These are phyloP conservation scores for Mus caroli DNA, from an alignment of 2,797 vertebrate species.

Conservation along the genomic window DNA sequence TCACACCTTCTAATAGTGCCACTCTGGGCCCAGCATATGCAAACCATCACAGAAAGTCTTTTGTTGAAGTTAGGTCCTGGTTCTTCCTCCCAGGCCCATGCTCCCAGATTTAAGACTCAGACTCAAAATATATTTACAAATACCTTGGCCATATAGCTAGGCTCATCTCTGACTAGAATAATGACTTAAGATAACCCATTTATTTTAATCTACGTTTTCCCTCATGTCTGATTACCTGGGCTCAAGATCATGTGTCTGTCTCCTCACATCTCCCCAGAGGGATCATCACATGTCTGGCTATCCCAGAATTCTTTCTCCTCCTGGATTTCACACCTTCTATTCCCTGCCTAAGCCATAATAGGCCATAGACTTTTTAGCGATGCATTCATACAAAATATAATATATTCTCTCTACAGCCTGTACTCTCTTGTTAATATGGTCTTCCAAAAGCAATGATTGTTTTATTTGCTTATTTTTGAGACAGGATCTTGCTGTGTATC, in stretches of 20 bases:
- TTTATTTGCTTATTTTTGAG: not conserved
- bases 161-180: not conserved
- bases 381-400: not conserved
- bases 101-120: too few species aligned
- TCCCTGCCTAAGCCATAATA: not conserved
- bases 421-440: constrained; percentile 3
- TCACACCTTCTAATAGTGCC: too few species aligned
- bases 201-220: not conserved
- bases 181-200: not conserved
- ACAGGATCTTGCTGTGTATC: not conserved
- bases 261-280: not conserved
- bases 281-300: not conserved
- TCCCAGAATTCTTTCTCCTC: not conserved
- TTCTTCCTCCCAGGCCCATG: not conserved
- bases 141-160: not conserved
- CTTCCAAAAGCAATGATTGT: not conserved
- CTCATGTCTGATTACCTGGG: not conserved
- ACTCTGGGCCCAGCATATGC: too few species aligned
- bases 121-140: not conserved
- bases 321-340: not conserved
- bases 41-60: not conserved
- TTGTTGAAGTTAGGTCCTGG: not conserved
- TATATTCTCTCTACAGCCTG: not conserved
- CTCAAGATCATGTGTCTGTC: not conserved
- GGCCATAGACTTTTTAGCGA: not conserved